Percentiles rank a stretch among this genome's conserved stretches.
These are phyloP conservation scores for Fulmarus glacialis DNA, from an alignment of 2,113 vertebrate genomes.

Conservation along the genomic window DNA sequence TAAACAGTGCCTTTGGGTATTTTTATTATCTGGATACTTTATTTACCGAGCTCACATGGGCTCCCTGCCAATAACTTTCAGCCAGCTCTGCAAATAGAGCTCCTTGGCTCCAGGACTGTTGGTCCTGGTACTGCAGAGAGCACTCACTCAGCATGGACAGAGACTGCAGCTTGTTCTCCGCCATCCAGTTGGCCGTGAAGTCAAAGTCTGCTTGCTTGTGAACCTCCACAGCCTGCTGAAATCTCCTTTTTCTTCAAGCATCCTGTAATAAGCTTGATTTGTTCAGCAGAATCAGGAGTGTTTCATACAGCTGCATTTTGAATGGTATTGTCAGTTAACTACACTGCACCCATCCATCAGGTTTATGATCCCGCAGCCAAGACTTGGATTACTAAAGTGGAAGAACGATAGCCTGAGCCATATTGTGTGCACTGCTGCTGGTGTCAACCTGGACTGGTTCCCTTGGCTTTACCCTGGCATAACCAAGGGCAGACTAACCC, in stretches of 20 bases:
- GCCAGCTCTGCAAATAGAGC: slow-evolving; percentile 66
- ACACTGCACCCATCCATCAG: background rate
- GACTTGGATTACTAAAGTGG: background rate
- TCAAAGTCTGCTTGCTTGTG: background rate
- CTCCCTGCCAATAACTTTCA: slow-evolving; percentile 47
- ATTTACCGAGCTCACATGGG: slow-evolving; percentile 53
- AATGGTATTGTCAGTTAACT: background rate
- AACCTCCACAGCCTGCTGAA: slow-evolving; percentile 3
- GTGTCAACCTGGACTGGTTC: background rate
- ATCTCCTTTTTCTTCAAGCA: background rate
- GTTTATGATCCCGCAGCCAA: background rate
- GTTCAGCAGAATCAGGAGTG: background rate
- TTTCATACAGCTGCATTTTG: background rate
- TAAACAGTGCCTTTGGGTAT: slow-evolving; percentile 54
- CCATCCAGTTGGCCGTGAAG: slow-evolving; percentile 16
- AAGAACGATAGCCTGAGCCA: background rate
- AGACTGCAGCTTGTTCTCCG: slow-evolving; percentile 43
- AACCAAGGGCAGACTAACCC: background rate
- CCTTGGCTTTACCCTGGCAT: background rate
- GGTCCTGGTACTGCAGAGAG: slow-evolving; percentile 65
- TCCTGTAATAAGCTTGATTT: background rate
- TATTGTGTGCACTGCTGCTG: background rate
- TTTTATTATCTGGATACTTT: slow-evolving; percentile 68
- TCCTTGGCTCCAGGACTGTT: slow-evolving; percentile 65
- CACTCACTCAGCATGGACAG: slow-evolving; percentile 46